These are phyloP conservation scores for Phalacrocorax pelagicus DNA, from an alignment of 2,113 vertebrate species.

Conservation along the genomic window DNA sequence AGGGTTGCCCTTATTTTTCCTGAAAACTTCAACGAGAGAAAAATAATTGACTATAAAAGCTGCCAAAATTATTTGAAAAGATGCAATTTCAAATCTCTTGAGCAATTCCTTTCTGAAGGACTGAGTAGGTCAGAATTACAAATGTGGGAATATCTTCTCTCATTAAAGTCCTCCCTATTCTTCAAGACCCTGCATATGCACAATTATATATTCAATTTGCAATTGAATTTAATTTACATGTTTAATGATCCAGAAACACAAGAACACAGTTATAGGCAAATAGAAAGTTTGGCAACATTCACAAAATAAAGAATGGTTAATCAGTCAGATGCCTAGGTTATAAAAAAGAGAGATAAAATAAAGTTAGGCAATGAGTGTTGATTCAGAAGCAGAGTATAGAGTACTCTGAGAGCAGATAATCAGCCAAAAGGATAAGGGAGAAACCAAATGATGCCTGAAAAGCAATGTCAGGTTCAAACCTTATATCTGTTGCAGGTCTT, in stretches of 20 bases:
- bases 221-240: conserved; percentile 51
- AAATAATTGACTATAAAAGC: conserved; percentile 9
- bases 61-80: conserved; percentile 22
- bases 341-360: not conserved
- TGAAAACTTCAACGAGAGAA: not conserved
- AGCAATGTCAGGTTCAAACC: not conserved
- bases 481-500: not conserved
- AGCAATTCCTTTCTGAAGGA: conserved; percentile 51
- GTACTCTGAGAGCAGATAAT: not conserved
- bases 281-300: conserved; percentile 34
- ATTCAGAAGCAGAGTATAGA: not conserved
- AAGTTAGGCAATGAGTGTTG: not conserved
- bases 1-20: not conserved
- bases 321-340: not conserved
- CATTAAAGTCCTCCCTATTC: conserved; percentile 17
- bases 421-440: not conserved
- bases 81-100: conserved; percentile 37
- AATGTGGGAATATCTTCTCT: conserved; percentile 24
- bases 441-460: not conserved
- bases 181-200: conserved; percentile 20
- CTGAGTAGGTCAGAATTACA: conserved; percentile 52
- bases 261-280: conserved; percentile 11
- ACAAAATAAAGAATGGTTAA: not conserved
- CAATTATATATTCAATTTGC: conserved; percentile 30
- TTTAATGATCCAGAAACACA: conserved; percentile 55